Conservation (phyloP, 2,888 invertebrate species). For the Ashinkailepas kermadecensis region DNA sequence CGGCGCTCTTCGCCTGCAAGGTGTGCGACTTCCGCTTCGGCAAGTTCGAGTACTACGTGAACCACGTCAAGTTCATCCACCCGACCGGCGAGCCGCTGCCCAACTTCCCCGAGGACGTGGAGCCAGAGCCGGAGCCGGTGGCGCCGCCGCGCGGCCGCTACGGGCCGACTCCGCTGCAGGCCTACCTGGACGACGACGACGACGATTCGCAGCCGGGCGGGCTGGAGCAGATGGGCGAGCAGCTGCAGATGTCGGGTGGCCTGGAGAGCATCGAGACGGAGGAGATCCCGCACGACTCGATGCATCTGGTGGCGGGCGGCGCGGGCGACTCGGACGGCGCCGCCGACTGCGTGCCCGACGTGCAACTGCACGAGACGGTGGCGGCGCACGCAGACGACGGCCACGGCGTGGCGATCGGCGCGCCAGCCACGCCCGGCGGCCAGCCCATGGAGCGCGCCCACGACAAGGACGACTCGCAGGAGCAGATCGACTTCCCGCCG, state of each 20-base stretch:
- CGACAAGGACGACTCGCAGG: conserved; percentile 1
- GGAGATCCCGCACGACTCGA: conserved; percentile 22
- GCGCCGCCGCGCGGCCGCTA: conserved; percentile 21
- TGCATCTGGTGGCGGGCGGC: conserved; percentile 9
- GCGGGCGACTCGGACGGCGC: neutral
- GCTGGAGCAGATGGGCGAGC: neutral
- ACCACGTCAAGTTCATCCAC: conserved; percentile 37
- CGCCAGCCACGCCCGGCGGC: neutral
- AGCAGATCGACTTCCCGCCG: conserved; percentile 14
- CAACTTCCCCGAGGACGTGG: conserved; percentile 20
- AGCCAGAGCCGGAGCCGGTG: conserved; percentile 20
- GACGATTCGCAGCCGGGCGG: conserved; percentile 5
- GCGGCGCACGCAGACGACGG: neutral
- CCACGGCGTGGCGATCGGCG: conserved; percentile 11
- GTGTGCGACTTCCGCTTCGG: conserved; percentile 38
- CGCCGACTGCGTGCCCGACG: neutral
- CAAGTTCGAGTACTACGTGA: conserved; percentile 38
- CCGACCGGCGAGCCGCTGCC: conserved; percentile 32
- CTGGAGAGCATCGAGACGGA: conserved; percentile 21
- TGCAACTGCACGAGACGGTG: neutral
- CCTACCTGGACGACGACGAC: neutral
- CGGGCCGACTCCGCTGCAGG: conserved; percentile 19
- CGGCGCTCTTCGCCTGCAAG: conserved; percentile 36
- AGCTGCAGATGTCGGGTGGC: neutral
- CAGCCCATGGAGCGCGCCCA: neutral